Evolutionary conservation across 2,797 vertebrate genomes (phyloP), one percentile per base, ranked within the genome.

Genomic region (Hapalemur alaotrensis): DNA sequence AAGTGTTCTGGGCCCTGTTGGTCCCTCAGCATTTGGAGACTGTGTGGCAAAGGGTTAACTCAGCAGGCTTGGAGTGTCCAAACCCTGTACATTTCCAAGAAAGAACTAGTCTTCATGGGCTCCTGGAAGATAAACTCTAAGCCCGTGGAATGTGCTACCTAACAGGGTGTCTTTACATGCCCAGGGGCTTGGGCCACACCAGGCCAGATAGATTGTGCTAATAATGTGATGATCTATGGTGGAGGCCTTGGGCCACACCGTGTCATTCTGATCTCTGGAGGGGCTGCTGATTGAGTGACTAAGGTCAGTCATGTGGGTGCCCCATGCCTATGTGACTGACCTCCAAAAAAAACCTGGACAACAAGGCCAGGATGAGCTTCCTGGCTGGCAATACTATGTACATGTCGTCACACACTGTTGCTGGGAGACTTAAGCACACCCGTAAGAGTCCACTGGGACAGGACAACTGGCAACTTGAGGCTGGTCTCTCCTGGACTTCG

Each of bases 331-430:
- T 5, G 7, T 18, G 52, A 78, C 83, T 18, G 23, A 46, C 8
- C 6, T n/a, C n/a, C 22, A 30, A 8, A 20, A n/a, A 65, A 32
- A 22, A 17, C 2, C 15, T 32, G 17, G 23, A 43, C 52, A 2
- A 20, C 20, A 14, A 30, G 38, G 17, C n/a, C 28, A 18, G 30
- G 20, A 73, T 8, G 12, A 88, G 65, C 48, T 50, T 65, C 43
- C 50, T 7, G 57, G 43, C n/a, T 7, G 7, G 50, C 50, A 50
- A 10, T 5, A 25, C 2, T n/a, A 11, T 12, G 4, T 14, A 15
- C 2, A 0, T 3, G 14, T 2, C 43, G 61, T 46, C 11, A 5
- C 10, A 5, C 4, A 14, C 1, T 0, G 1, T 9, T 48, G 32
- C 13, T 2, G 4, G 43, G n/a, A 83, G 35, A 79, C 32, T 14